Percentiles rank a stretch among this genome's conserved stretches.
These are phyloP conservation scores for Clarias gariepinus DNA, from an alignment of 2,113 vertebrate genomes.

Conservation along the genomic window DNA sequence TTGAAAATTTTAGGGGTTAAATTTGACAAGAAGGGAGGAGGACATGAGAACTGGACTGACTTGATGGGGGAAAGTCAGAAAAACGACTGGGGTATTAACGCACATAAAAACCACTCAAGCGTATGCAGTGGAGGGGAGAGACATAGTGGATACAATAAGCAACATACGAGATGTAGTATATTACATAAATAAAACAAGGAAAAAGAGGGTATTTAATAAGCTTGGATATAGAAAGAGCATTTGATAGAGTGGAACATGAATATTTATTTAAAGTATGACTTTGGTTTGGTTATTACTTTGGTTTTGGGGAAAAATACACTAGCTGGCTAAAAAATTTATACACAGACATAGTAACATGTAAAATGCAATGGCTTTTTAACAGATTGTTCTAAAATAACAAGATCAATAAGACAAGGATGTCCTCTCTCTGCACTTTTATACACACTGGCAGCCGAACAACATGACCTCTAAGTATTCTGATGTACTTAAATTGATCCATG, in stretches of 20 bases:
- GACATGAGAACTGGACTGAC: conserved; percentile 13
- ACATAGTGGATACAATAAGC: neutral
- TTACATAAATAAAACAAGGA: too few species aligned
- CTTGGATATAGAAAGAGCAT: neutral
- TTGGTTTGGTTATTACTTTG: too few species aligned
- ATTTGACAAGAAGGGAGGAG: conserved; percentile 28
- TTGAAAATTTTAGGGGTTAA: neutral
- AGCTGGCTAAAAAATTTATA: neutral
- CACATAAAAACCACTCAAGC: neutral
- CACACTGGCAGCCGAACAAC: neutral
- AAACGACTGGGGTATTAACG: conserved; percentile 7
- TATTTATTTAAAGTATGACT: neutral
- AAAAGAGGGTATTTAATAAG: neutral
- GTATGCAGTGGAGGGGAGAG: neutral
- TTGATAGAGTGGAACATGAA: neutral
- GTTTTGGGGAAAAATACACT: too few species aligned
- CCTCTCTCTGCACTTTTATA: neutral
- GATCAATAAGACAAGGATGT: conserved; percentile 10
- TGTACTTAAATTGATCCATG: too few species aligned
- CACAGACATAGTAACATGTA: neutral
- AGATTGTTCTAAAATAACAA: neutral
- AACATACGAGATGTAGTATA: too few species aligned
- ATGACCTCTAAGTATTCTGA: too few species aligned
- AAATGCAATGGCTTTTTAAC: neutral
- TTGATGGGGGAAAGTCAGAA: conserved; percentile 18